Base-by-base conservation (phyloP, 2,113 vertebrate genomes). In the Neotoma lepida region DNA sequence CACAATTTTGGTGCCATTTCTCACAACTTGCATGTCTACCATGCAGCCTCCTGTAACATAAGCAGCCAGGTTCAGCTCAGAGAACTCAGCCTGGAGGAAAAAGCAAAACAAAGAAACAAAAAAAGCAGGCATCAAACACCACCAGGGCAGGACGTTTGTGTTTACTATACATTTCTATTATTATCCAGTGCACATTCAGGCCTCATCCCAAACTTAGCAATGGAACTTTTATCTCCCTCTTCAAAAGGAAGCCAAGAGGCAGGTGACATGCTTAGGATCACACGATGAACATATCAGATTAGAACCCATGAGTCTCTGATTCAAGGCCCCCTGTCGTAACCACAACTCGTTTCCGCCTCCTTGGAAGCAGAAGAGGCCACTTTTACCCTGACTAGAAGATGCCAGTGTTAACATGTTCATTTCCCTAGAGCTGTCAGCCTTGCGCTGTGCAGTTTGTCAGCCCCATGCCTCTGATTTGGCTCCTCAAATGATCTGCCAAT, bases 11-110 rank as follows among this genome's bases (percentile, higher is more conserved):
- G 99, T 99, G 96, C 99, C 98, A 0, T 99, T 99, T 97, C 99
- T 99, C 95, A 99, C 95, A 70, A 99, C 99, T 96, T 99, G 99
- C 99, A 99, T 99, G 98, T 99, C 99, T 93, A 99, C 99, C 98
- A 99, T 99, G 86, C 99, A 99, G 89, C 99, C 99, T 0, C 98
- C 99, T 7, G 88, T 98, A 33, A 99, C 99, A 0, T 99, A 99
- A 20, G 99, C 98, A 2, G 99, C 99, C 97, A 99, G 98, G 96
- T 99, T 99, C 97, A 99, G 94, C 98, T 99, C 99, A 0, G 99
- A 99, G 98, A 99, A 99, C 97, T 99, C 99, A 0, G 99, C 99
- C 99, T 99, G 97, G 9, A 97, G 84, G 84, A 14, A 2, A 93
- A 95, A 93, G 71, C 18, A 97, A 96, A 97, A 96, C 66, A 86